Evolutionary conservation across 2,113 vertebrate genomes (phyloP), one percentile per base, ranked within the genome.

Genomic region (Peromyscus leucopus): DNA sequence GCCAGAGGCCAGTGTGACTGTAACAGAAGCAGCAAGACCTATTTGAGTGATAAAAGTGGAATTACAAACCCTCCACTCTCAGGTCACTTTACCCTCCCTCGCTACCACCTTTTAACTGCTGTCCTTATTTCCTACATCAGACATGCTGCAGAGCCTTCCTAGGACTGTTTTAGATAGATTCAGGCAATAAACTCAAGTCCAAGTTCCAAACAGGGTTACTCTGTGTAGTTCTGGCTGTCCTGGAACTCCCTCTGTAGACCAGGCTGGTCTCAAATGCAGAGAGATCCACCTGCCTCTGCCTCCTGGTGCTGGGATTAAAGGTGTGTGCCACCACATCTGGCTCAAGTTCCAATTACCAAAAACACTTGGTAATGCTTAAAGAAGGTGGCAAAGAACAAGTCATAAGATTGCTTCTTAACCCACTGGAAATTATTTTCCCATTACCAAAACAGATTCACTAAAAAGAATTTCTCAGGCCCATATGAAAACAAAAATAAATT

Each of bases 341-440:
- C 92, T 90, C 55, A 76, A 46, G n/a, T 51, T n/a, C 48, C 61
- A 72, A 72, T 87, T 28, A 42, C 82, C 33, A 33, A 84, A 92
- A 91, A 79, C 93, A 97, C 24, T 79, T 96, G 39, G 96, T 94
- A 96, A 93, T 89, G 96, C 91, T 96, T 96, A 87, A 93, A 96
- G 85, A 95, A 31, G 91, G 61, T 82, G 36, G 82, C 94, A 97
- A 94, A 97, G 78, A 93, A 95, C 83, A 97, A 95, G 57, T 96
- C 9, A 69, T 83, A 96, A 97, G 71, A 94, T 90, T 74, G 91
- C 91, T 94, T 96, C 78, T 57, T 90, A 94, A 97, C 90, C 78
- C 91, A 96, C 2, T 96, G 78, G 89, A 97, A 96, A 97, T 82
- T 96, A 42, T 95, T 95, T 90, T 97, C 96, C 94, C 89, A 95